Evolutionary conservation across 2,797 vertebrate species (phyloP), one percentile per base, ranked within the genome.

Genomic region (Rallus crepitans): DNA sequence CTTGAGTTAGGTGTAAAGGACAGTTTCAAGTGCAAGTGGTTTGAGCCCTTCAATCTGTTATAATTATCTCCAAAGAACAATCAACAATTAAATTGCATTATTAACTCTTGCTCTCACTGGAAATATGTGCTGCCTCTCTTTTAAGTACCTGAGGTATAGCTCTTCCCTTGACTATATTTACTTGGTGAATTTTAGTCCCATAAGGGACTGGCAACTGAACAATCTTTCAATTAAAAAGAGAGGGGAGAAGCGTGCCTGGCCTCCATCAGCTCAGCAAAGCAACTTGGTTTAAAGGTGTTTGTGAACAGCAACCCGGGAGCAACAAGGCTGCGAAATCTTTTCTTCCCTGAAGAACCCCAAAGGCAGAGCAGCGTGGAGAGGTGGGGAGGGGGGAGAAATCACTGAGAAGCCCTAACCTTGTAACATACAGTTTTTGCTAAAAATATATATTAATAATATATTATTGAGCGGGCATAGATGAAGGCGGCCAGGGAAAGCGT

Each of bases 371-470:
- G 94, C 94, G 87, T 19, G 33, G 63, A 47, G 47, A 19, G 9
- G 37, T 37, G 37, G 40, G 8, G 40, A 11, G 47, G 10, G 45
- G 45, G 47, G 21, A 23, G 20, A 23, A 47, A 47, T 98, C 97
- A 94, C 96, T 98, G 98, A 98, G 98, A 98, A 98, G 98, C 98
- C 98, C 98, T 99, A 99, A 99, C 99, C 98, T 99, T 98, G 98
- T 98, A 98, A 98, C 98, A 97, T 89, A 98, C 98, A 98, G 98
- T 99, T 99, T 99, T 98, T 96, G 98, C 98, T 99, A 98, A 99
- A 98, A 99, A 99, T 98, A 99, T 99, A 99, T 99, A 99, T 98
- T 99, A 99, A 99, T 99, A 99, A 99, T 99, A 99, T 99, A 99
- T 99, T 99, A 99, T 99, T 99, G 99, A 99, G 98, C 99, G 98